Conservation (phyloP, 2,797 vertebrate species). For the Lagodon rhomboides region DNA sequence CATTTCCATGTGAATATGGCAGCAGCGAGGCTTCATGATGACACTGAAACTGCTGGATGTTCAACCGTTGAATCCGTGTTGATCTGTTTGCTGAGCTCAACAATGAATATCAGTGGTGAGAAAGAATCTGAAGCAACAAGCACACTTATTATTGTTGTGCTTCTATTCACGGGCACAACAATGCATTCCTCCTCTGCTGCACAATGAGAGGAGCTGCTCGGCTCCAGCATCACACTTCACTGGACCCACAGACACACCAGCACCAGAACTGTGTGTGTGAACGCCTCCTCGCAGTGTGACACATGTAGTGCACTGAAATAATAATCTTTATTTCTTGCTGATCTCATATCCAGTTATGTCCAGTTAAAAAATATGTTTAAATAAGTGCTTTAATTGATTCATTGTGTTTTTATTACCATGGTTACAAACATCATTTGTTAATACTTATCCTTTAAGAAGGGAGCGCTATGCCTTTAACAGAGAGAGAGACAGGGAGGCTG, state of each 20-base stretch:
- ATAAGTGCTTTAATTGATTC: no score
- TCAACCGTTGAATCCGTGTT: constrained; percentile 26
- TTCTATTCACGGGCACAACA: constrained; percentile 18
- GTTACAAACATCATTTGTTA: no score
- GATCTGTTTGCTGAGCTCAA: constrained; percentile 16
- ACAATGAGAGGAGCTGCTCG: constrained; percentile 13
- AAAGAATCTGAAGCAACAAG: constrained; percentile 19
- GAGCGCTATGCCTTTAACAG: no score
- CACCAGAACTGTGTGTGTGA: no score
- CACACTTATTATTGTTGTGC: constrained; percentile 23
- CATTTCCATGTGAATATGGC: constrained; percentile 46
- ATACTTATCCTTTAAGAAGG: no score
- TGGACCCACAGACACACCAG: no score
- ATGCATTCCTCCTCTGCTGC: constrained; percentile 32
- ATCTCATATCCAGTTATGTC: no score
- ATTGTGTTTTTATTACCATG: no score
- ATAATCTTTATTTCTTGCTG: no score
- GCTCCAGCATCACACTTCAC: background rate
- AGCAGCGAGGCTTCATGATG: constrained; percentile 16
- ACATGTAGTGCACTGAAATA: background rate
- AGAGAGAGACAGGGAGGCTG: no score
- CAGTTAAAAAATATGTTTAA: no score
- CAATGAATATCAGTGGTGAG: constrained; percentile 3
- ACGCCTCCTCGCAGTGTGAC: no score
- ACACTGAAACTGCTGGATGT: constrained; percentile 16